phyloP scores from a whole-genome alignment of 1,140 invertebrate genomes.

The Colletes latitarsis region DNA sequence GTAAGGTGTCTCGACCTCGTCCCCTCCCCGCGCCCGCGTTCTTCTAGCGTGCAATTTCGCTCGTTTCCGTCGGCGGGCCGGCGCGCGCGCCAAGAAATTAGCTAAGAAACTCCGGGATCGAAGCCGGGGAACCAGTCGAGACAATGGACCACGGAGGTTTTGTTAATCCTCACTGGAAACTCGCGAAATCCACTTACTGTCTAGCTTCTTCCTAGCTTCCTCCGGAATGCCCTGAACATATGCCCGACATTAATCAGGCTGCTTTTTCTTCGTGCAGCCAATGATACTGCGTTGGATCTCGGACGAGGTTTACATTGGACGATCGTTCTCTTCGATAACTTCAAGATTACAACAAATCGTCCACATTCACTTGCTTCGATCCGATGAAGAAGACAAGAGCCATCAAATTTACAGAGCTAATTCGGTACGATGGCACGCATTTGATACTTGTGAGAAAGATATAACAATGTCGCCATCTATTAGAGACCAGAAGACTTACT shows the following conservation, averaged over 20 bases:
- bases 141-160: constrained; percentile 63
- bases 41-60: constrained; percentile 29
- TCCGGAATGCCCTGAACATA: not conserved
- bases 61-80: constrained; percentile 30
- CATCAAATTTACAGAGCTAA: too few species aligned
- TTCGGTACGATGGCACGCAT: too few species aligned
- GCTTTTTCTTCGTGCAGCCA: not conserved
- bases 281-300: not conserved
- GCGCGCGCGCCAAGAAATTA: constrained; percentile 64
- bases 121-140: constrained; percentile 37
- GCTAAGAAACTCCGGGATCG: constrained; percentile 59
- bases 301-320: not conserved
- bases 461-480: too few species aligned
- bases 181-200: constrained; percentile 43
- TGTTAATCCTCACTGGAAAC: constrained; percentile 60
- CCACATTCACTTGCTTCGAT: too few species aligned
- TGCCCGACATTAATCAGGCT: not conserved
- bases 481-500: too few species aligned
- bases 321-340: too few species aligned
- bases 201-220: constrained; percentile 2
- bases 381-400: too few species aligned
- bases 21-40: not conserved
- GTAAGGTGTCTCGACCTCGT: constrained; percentile 17
- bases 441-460: too few species aligned
- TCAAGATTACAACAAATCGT: too few species aligned